Evolutionary conservation across 2,113 vertebrate species (phyloP).

Genomic region (Sigmodon hispidus): DNA sequence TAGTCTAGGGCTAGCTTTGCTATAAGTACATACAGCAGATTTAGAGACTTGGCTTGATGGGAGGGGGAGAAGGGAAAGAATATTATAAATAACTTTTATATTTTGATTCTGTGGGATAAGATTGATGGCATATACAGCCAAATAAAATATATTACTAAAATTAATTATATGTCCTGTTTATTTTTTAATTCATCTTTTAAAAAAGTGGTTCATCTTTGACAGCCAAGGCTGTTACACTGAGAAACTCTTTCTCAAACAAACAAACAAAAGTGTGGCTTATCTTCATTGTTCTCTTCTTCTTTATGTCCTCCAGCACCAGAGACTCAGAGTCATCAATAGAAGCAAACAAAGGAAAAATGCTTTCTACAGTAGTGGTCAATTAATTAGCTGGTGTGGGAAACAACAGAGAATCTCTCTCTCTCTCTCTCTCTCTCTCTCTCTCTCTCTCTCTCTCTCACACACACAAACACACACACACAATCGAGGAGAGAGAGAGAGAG

Average conservation of each 20-base stretch:
- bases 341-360: conserved; percentile 10
- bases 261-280: not conserved
- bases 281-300: not conserved
- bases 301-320: not conserved
- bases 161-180: not conserved
- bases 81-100: conserved; percentile 6
- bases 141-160: not conserved
- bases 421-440: too few relatives aligned
- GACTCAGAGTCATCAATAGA: not conserved
- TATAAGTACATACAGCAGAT: not conserved
- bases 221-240: not conserved
- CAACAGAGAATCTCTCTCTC: not conserved
- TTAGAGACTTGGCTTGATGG: not conserved
- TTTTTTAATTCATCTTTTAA: not conserved
- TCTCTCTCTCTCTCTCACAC: too few relatives aligned
- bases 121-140: conserved; percentile 11
- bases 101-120: not conserved
- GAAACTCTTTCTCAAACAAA: not conserved
- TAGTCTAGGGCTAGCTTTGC: not conserved
- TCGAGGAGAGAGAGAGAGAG: not conserved
- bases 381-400: not conserved
- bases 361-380: conserved; percentile 11
- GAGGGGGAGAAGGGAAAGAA: not conserved
- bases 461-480: not conserved
- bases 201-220: not conserved